Evolutionary conservation across 1,140 invertebrate genomes (phyloP).

Genomic region (Zaprionus camerounensis): DNA sequence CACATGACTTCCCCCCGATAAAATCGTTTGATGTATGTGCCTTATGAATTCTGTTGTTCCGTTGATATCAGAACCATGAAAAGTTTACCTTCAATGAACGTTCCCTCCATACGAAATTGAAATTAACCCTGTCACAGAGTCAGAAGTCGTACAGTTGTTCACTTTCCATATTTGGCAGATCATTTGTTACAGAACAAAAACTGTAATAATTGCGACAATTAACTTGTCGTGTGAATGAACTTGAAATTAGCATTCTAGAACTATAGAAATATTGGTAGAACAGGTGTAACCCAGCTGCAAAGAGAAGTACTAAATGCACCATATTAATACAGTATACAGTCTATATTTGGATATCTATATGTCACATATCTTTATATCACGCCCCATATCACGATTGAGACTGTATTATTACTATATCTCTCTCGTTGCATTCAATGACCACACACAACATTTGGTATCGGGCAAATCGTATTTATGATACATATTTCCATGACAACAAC

Average conservation of each 20-base stretch:
- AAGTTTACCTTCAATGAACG: conserved; percentile 23
- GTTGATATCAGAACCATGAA: background rate
- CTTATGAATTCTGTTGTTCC: conserved; percentile 15
- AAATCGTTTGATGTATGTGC: conserved; percentile 15
- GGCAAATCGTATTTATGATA: conserved; percentile 17
- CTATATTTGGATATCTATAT: background rate
- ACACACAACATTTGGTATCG: conserved; percentile 48
- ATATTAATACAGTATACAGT: background rate
- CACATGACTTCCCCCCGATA: conserved; percentile 7
- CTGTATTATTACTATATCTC: background rate
- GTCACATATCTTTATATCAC: conserved; percentile 19
- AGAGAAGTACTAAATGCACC: background rate
- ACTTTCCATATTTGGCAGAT: conserved; percentile 7
- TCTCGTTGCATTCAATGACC: conserved; percentile 48
- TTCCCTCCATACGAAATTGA: conserved; percentile 34
- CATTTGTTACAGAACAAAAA: conserved; percentile 16
- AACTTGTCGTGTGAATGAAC: conserved; percentile 56
- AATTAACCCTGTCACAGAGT: conserved; percentile 17
- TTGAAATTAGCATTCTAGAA: conserved; percentile 60
- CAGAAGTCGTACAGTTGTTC: conserved; percentile 1
- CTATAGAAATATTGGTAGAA: conserved; percentile 53
- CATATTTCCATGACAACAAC: conserved; percentile 17
- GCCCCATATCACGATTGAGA: background rate
- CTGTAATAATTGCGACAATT: conserved; percentile 58
- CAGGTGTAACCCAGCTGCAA: background rate